Evolutionary conservation across 2,888 invertebrate species (phyloP), one percentile per base, ranked within the genome.

Genomic region (Argyra leucocephala): DNA sequence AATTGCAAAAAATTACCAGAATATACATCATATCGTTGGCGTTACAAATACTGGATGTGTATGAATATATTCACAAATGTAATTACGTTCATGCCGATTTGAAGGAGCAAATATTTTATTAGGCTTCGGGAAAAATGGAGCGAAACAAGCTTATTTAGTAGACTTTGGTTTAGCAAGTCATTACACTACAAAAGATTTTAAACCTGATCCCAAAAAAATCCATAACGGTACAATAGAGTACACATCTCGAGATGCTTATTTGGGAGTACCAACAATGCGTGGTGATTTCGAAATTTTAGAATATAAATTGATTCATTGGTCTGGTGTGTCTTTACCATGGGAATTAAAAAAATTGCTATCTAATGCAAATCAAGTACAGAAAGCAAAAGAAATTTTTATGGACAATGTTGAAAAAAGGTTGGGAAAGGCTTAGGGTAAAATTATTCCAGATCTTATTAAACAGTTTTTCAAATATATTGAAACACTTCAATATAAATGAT

Each of bases 161-260:
- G 98, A 99, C 82, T 99, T 90, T 80, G 98, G 98, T 0, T 81
- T 98, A 57, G 96, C 94, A 0, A 85, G 87, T 18, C 86, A 87
- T 70, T 89, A 86, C 71, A 85, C 84, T 2, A 88, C 87, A 0
- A 90, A 89, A 72, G 88, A 88, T 66, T 94, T 90, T 76, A 92
- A 91, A 76, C 88, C 90, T 0, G 93, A 97, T 80, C 91, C 92
- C 0, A 91, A 91, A 72, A 90, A 88, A 76, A 95, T 94, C 68
- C 97, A 99, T 76, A 92, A 99, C 78, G 99, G 99, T 0, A 99
- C 99, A 0, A 90, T 96, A 67, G 96, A 98, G 75, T 99, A 95
- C 76, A 93, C 96, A 0, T 96, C 96, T 71, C 82, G 93, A 67
- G 99, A 99, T 83, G 96, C 96, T 4, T 99, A 99, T 81, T 83